Base-by-base conservation (phyloP, 2,113 vertebrate species). In the Chunga burmeisteri region DNA sequence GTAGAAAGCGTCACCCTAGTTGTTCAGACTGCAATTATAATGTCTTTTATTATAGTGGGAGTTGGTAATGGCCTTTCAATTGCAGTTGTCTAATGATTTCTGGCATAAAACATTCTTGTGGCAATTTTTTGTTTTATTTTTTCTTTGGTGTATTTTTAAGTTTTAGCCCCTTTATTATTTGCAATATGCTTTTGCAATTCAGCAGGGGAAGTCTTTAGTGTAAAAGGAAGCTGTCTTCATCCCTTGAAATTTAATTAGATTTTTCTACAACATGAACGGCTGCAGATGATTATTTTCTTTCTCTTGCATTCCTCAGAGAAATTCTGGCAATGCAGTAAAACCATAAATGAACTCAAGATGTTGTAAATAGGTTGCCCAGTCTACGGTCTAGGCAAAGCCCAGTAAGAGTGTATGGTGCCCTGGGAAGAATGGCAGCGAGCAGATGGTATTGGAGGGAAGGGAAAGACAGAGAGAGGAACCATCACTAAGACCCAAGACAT, bases 31-130 rank as follows among this genome's bases (percentile, higher is more conserved):
- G 73, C 65, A 88, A 94, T 92, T 94, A 93, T 79, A 78, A 72
- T 56, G 80, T 72, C 72, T 95, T 93, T 96, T 92, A 95, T 96
- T 92, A 92, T 74, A 92, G 88, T 86, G 83, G 84, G 65, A 96
- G 82, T 67, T 91, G 52, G 72, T 96, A 96, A 94, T 78, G 56
- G 75, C 90, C 94, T 92, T 95, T 96, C 88, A 93, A 75, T 94
- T 92, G 90, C 72, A 88, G 56, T 96, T 93, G 56, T 63, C 93
- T 94, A 95, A 96, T 62, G 95, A 96, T 96, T 96, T 94, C 75
- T 95, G 94, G 88, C 88, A 94, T 91, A 81, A 94, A 94, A 78
- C 25, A 81, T 88, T 92, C 63, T 47, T 83, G 72, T 86, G 80
- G 52, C 63, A 70, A 36, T 74, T 92, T 88, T 94, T 91, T 86